Percentiles rank a stretch among this genome's conserved stretches.
Evolutionary conservation across 2,888 invertebrate species (phyloP).

Genomic region (Conops quadrifasciatus): DNA sequence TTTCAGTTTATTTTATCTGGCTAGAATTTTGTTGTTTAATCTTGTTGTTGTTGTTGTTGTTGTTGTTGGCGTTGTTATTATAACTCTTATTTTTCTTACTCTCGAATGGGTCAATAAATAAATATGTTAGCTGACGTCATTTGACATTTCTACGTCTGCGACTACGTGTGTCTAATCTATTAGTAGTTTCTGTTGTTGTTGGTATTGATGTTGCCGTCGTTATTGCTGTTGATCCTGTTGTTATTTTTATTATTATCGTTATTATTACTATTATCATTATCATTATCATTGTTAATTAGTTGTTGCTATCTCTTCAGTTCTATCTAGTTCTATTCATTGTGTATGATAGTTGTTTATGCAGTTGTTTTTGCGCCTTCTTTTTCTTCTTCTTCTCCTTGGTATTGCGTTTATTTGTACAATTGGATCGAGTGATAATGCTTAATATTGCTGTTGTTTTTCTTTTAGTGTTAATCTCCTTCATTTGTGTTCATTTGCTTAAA

Average conservation of each 20-base stretch:
- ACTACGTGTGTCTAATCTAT: background rate
- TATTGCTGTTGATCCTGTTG: background rate
- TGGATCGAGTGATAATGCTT: background rate
- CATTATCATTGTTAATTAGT: background rate
- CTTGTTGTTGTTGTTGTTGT: background rate
- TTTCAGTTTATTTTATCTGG: too few species aligned
- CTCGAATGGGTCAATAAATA: too few species aligned
- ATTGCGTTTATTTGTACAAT: conserved; percentile 8
- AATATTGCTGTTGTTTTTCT: background rate
- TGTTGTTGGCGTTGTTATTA: background rate
- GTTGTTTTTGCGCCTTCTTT: background rate
- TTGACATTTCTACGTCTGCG: background rate
- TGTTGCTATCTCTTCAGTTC: background rate
- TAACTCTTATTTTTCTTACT: background rate
- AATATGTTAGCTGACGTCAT: background rate
- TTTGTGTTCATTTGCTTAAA: background rate
- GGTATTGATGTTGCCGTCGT: background rate
- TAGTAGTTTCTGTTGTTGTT: background rate
- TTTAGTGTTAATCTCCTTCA: background rate
- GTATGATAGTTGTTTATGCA: background rate
- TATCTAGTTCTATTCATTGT: too few species aligned
- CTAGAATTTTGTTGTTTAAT: background rate
- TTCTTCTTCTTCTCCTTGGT: background rate
- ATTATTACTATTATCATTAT: background rate
- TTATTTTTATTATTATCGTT: background rate